phyloP scores from a whole-genome alignment of 1,140 invertebrate species.

The Lucilia cuprina region DNA sequence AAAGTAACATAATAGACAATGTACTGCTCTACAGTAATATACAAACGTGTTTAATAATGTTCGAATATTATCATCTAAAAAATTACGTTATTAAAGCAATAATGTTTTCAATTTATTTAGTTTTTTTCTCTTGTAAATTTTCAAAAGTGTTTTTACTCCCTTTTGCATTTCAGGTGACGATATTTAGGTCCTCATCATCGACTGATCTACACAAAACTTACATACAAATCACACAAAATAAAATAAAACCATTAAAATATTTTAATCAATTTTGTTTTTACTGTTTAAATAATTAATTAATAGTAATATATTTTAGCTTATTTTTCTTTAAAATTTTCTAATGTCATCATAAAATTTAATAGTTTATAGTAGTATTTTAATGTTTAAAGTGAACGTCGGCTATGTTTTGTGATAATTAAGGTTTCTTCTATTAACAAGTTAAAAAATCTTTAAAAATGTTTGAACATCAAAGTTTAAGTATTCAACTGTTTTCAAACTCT shows the following conservation, averaged over 20 bases:
- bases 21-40: no score
- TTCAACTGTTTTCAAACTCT: background rate
- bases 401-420: background rate
- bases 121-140: no score
- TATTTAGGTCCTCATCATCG: no score
- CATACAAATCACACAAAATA: background rate
- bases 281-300: background rate
- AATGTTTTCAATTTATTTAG: no score
- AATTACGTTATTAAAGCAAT: no score
- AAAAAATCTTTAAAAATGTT: background rate
- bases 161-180: no score
- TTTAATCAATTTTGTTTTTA: background rate
- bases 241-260: background rate
- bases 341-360: background rate
- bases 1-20: no score
- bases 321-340: background rate
- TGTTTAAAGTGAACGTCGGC: background rate
- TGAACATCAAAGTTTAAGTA: background rate
- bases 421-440: background rate
- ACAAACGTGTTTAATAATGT: no score
- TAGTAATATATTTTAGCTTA: background rate
- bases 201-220: no score
- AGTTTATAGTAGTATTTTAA: background rate
- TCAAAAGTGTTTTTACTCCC: no score
- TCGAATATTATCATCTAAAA: no score